phyloP scores from a whole-genome alignment of 2,113 vertebrate species.

The Casuarius casuarius region DNA sequence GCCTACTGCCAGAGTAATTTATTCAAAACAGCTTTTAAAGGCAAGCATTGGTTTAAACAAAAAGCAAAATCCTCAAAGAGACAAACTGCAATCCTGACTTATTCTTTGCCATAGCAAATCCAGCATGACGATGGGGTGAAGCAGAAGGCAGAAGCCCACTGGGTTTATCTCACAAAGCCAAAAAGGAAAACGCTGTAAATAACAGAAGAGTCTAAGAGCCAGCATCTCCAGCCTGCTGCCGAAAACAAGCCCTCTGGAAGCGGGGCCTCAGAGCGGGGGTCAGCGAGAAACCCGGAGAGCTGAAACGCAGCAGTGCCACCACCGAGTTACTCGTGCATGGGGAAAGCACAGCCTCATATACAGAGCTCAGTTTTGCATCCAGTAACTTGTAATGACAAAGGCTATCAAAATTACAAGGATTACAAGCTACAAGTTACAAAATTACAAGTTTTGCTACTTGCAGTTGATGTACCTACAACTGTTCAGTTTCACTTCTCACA shows the following conservation, averaged over 20 bases:
- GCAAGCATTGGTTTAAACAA: not conserved
- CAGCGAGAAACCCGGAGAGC: fast-evolving
- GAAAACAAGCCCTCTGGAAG: not conserved
- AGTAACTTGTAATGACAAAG: not conserved
- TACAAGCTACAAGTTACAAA: not conserved
- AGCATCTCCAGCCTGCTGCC: not conserved
- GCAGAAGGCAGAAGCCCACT: not conserved
- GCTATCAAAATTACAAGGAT: not conserved
- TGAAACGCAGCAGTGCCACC: fast-evolving
- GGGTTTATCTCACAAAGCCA: not conserved
- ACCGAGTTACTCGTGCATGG: fast-evolving
- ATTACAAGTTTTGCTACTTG: not conserved
- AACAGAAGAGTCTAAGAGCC: not conserved
- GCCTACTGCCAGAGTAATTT: conserved; percentile 31
- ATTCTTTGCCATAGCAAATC: not conserved
- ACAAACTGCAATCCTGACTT: not conserved
- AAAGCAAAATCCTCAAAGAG: not conserved
- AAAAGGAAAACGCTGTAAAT: not conserved
- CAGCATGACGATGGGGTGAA: fast-evolving
- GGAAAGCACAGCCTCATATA: not conserved
- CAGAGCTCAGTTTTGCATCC: not conserved
- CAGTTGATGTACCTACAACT: not conserved
- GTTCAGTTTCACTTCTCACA: conserved; percentile 60
- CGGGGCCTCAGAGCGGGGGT: fast-evolving
- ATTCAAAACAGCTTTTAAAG: not conserved